Conservation (phyloP, 2,797 vertebrate genomes). For the Glyptemys insculpta region DNA sequence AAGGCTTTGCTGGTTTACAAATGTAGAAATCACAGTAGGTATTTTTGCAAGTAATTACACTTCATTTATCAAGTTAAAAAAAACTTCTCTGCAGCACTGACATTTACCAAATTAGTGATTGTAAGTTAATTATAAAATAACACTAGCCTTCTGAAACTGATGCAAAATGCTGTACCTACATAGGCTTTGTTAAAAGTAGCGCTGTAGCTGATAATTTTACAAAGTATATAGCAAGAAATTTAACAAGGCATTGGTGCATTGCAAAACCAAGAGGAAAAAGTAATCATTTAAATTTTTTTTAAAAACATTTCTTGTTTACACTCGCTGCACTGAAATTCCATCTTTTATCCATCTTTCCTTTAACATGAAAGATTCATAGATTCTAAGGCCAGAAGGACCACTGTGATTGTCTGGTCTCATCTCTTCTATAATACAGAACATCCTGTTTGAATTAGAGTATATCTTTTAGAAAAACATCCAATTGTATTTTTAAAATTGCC, state of each 20-base stretch:
- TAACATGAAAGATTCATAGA: not conserved
- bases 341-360: not conserved
- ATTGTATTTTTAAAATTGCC: not conserved
- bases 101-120: constrained; percentile 59
- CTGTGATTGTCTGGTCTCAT: not conserved
- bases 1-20: not conserved
- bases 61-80: constrained; percentile 49
- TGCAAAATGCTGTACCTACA: constrained; percentile 19
- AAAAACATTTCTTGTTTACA: not conserved
- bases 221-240: constrained; percentile 1
- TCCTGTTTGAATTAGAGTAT: not conserved
- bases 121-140: constrained; percentile 62
- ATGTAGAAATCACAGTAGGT: constrained; percentile 11
- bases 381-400: not conserved
- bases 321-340: not conserved
- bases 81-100: constrained; percentile 36
- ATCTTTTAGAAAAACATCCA: not conserved
- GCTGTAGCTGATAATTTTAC: constrained; percentile 26
- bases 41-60: constrained; percentile 46
- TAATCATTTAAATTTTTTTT: not conserved
- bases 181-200: constrained; percentile 11
- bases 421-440: not conserved
- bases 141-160: constrained; percentile 39
- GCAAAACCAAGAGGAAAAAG: not conserved
- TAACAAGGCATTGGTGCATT: not conserved